Conservation (phyloP, 1,140 invertebrate species). For the Myzus persicae region DNA sequence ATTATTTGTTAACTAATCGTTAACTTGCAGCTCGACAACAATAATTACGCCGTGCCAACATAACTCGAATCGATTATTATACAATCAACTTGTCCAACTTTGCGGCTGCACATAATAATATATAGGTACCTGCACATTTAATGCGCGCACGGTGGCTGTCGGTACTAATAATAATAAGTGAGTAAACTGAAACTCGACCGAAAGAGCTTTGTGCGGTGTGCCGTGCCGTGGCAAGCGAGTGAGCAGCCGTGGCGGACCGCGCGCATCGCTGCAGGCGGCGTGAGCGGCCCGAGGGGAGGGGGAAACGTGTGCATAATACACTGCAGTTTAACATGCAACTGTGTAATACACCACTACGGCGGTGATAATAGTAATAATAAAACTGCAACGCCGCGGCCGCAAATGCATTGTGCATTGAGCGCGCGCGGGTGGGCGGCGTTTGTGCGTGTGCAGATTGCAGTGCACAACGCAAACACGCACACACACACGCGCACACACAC, state of each 20-base stretch:
- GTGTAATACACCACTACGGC: not conserved
- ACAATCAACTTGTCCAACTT: too few species aligned
- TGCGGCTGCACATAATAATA: not conserved
- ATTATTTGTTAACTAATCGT: too few species aligned
- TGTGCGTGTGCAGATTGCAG: not conserved
- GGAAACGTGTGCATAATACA: not conserved
- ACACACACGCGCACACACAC: too few species aligned
- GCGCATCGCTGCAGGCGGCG: not conserved
- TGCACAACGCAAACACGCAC: not conserved
- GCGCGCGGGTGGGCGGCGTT: not conserved
- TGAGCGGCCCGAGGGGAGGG: too few species aligned
- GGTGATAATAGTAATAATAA: not conserved
- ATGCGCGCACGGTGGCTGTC: too few species aligned
- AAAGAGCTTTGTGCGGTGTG: not conserved
- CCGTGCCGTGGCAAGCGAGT: not conserved
- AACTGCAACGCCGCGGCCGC: not conserved
- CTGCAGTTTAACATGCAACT: not conserved
- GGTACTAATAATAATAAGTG: not conserved
- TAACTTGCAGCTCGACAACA: too few species aligned
- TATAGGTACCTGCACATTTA: too few species aligned
- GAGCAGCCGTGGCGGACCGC: too few species aligned
- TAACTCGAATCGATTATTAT: too few species aligned
- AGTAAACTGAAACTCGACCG: not conserved
- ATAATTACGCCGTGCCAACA: too few species aligned
- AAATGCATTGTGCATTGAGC: conserved; percentile 2